Evolutionary conservation across 2,113 vertebrate genomes (phyloP).

Genomic region (Poeciliopsis prolifica): DNA sequence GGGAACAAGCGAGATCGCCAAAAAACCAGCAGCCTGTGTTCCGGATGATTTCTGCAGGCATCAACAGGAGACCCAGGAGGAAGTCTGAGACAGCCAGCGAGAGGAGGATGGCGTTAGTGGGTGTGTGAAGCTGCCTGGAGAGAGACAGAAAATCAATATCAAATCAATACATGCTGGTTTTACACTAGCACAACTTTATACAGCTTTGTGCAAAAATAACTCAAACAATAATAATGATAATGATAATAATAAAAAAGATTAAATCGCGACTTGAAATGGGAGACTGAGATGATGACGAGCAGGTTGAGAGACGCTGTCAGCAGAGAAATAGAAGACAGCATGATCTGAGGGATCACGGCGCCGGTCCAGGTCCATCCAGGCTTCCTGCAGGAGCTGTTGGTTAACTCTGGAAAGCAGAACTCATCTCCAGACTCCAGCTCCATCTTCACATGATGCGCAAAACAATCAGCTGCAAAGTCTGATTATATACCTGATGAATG

Average conservation of each 20-base stretch:
- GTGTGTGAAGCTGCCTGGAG: conserved; percentile 68
- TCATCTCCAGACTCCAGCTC: conserved; percentile 1
- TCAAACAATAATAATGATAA: too few relatives aligned
- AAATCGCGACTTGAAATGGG: conserved; percentile 21
- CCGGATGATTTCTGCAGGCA: conserved; percentile 78
- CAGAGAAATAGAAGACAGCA: conserved; percentile 3
- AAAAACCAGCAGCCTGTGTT: conserved; percentile 55
- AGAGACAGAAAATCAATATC: not conserved
- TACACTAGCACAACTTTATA: too few relatives aligned
- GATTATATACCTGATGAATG: not conserved
- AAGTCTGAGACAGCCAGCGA: conserved; percentile 66
- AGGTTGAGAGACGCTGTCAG: conserved; percentile 21
- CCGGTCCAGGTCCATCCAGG: not conserved
- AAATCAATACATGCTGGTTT: not conserved
- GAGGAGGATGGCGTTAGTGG: conserved; percentile 62
- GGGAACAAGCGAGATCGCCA: conserved; percentile 38
- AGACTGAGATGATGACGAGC: conserved; percentile 26
- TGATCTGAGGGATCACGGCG: not conserved
- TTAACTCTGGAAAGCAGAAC: conserved; percentile 22
- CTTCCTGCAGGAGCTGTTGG: conserved; percentile 21
- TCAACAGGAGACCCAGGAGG: conserved; percentile 69
- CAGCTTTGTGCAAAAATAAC: too few relatives aligned
- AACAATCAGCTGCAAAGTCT: not conserved
- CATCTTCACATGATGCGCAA: not conserved
- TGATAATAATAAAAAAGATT: too few relatives aligned